phyloP scores from a whole-genome alignment of 53 echinoderm and acorn worm genomes.

The Crossaster papposus region DNA sequence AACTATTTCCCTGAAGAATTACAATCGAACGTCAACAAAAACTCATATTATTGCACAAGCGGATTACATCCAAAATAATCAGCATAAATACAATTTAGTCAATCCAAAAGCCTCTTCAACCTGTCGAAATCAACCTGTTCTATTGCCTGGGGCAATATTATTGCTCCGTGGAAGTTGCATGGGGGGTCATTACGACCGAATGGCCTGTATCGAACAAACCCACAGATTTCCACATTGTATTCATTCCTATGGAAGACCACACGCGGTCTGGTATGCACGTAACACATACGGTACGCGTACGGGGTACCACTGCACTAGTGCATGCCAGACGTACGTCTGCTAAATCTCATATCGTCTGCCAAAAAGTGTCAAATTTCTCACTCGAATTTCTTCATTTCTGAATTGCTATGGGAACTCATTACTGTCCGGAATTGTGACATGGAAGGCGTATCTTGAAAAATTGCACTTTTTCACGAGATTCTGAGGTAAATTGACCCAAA shows the following conservation, averaged over 20 bases:
- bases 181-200: slow-evolving; percentile 12
- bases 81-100: background rate
- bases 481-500: background rate
- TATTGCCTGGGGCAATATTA: background rate
- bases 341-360: slow-evolving; percentile 18
- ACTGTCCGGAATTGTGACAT: background rate
- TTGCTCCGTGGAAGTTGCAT: background rate
- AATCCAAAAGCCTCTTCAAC: background rate
- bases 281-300: background rate
- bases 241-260: slow-evolving; percentile 53
- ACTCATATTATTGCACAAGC: too few relatives aligned
- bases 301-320: too few relatives aligned
- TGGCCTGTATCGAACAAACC: background rate
- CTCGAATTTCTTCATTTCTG: slow-evolving; percentile 27
- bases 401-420: background rate
- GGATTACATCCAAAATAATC: too few relatives aligned
- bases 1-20: too few relatives aligned
- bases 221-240: slow-evolving; percentile 38
- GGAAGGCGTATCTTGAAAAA: slow-evolving; percentile 14
- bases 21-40: too few relatives aligned
- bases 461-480: slow-evolving; percentile 9
- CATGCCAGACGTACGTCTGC: slow-evolving; percentile 10
- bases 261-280: slow-evolving; percentile 27
- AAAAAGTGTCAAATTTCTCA: slow-evolving; percentile 30
- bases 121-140: background rate